Base-by-base conservation (phyloP, 2,113 vertebrate genomes). In the Lampris incognitus region DNA sequence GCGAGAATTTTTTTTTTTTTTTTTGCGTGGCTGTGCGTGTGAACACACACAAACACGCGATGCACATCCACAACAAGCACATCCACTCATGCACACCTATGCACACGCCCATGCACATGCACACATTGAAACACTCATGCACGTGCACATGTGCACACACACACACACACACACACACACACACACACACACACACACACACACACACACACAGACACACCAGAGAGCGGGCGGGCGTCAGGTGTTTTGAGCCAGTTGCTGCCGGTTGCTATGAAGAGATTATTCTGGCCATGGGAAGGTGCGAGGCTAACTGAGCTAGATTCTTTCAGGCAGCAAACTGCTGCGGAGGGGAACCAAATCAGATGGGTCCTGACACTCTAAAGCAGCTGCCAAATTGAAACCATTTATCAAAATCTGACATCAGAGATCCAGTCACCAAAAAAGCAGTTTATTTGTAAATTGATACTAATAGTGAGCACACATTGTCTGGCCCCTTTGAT, bases 381-480 rank as follows among this genome's bases (percentile, higher is more conserved):
- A 94, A 94, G 89, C 92, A 92, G 93, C 87, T 89, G 90, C 92
- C 92, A 94, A 94, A 95, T 95, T 95, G 94, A 94, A 94, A 91
- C 93, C 94, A 95, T 95, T 94, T 94, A 94, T 95, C 94, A 94
- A 94, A 93, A 88, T 88, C 89, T 94, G 94, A 94, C 93, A 91
- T 91, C 82, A 89, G 90, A 92, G 90, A 93, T 93, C 90, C 90
- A 91, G 90, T 86, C 87, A 78, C 88, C 88, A 91, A 92, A 91
- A 93, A 94, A 92, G 88, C 92, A 90, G 91, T 95, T 94, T 95
- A 92, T 94, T 92, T 92, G 90, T 89, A 93, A 94, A 94, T 93
- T 92, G 92, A 94, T 93, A 89, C 92, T 95, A 95, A 94, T 94
- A 90, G 93, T 72, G 78, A 92, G 89, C 91, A 79, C 63, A 79